Percentiles rank a stretch among this genome's conserved stretches.
phyloP scores from a whole-genome alignment of 2,113 vertebrate genomes.

The Micromys minutus region DNA sequence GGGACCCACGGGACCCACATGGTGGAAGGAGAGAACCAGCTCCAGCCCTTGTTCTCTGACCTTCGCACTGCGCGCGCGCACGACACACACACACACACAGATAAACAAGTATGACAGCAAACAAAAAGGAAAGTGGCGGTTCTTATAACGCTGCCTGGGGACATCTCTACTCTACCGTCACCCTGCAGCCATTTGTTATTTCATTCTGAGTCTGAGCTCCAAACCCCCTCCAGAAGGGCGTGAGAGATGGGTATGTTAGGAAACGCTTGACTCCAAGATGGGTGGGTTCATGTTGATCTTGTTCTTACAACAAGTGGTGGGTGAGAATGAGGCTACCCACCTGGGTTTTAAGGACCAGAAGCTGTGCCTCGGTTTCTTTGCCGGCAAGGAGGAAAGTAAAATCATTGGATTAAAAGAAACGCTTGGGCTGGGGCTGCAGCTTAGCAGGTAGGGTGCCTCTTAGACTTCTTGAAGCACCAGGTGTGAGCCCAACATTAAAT shows the following conservation, averaged over 20 bases:
- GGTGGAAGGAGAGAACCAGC: not conserved
- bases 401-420: not conserved
- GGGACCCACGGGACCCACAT: not conserved
- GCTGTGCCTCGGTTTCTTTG: constrained; percentile 16
- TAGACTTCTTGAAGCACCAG: not conserved
- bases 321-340: not conserved
- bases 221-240: not conserved
- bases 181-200: not conserved
- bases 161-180: not conserved
- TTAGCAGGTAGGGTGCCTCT: not conserved
- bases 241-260: accelerated
- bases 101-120: not conserved
- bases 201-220: not conserved
- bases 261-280: not conserved
- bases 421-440: not conserved
- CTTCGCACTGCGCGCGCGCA: not conserved
- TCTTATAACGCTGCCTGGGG: not conserved
- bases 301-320: not conserved
- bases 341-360: not conserved
- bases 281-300: not conserved
- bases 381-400: not conserved
- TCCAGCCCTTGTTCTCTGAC: too few species aligned
- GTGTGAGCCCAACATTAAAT: not conserved
- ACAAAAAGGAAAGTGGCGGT: not conserved
- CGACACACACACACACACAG: too few species aligned